phyloP scores from a whole-genome alignment of 2,797 vertebrate species.

The Nannoperca australis region DNA sequence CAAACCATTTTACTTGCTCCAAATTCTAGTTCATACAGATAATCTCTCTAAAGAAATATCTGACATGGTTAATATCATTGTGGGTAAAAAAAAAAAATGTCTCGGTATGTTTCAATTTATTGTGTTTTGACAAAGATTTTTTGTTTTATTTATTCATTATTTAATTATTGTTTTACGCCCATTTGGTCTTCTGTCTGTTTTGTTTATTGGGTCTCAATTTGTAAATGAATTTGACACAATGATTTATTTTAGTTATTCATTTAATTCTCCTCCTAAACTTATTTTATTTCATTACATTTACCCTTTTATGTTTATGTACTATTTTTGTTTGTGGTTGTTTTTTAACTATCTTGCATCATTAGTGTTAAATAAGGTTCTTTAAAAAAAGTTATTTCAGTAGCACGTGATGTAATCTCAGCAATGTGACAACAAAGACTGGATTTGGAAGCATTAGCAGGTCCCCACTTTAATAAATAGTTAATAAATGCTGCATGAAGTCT shows the following conservation, averaged over 20 bases:
- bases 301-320: neutral
- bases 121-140: neutral
- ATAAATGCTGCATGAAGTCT: constrained; percentile 17
- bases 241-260: neutral
- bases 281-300: neutral
- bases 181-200: neutral
- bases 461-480: constrained; percentile 25
- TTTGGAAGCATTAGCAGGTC: constrained; percentile 23
- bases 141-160: neutral
- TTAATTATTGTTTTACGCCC: neutral
- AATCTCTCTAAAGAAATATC: neutral
- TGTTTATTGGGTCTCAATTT: neutral
- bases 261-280: neutral
- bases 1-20: neutral
- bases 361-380: neutral
- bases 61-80: neutral
- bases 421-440: constrained; percentile 23
- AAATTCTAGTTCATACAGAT: neutral
- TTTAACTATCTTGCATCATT: neutral
- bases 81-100: neutral
- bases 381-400: neutral
- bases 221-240: neutral
- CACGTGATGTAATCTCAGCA: constrained; percentile 23
- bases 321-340: neutral
- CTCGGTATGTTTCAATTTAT: neutral